Percentiles rank a stretch among this genome's conserved stretches.
Evolutionary conservation across 2,888 invertebrate species (phyloP).

Genomic region (Drosophila limbata): DNA sequence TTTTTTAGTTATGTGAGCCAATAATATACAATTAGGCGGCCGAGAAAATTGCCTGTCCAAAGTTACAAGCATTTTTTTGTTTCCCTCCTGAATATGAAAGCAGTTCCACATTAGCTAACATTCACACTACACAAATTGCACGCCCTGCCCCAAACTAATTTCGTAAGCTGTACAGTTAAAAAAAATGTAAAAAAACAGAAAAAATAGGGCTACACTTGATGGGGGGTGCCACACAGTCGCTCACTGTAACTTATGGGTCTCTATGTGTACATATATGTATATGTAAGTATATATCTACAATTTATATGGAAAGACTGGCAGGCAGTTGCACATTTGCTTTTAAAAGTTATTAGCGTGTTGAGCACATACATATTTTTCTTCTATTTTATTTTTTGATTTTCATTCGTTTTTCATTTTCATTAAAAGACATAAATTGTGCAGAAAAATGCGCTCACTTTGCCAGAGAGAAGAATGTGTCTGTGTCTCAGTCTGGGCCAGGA

Average conservation of each 20-base stretch:
- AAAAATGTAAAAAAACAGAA: conserved; percentile 3
- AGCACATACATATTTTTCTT: conserved; percentile 40
- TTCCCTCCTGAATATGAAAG: conserved; percentile 42
- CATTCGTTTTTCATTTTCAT: conserved; percentile 68
- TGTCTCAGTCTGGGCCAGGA: neutral
- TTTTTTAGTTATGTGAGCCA: conserved; percentile 40
- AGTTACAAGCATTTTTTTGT: conserved; percentile 28
- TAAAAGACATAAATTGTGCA: conserved; percentile 82
- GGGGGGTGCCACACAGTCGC: conserved; percentile 30
- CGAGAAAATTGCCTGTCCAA: conserved; percentile 53
- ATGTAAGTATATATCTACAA: conserved; percentile 13
- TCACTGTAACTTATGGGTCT: conserved; percentile 43
- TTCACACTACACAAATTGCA: conserved; percentile 60
- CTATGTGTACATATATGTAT: conserved; percentile 3
- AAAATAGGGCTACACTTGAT: conserved; percentile 40
- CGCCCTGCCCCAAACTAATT: conserved; percentile 62
- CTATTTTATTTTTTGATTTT: conserved; percentile 54
- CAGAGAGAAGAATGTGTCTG: conserved; percentile 40
- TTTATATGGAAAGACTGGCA: conserved; percentile 35
- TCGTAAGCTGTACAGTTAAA: conserved; percentile 47
- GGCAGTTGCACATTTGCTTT: conserved; percentile 72
- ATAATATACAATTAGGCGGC: conserved; percentile 69
- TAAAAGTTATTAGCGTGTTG: conserved; percentile 79
- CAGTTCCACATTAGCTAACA: conserved; percentile 42
- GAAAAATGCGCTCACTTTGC: conserved; percentile 65